phyloP scores from a whole-genome alignment of 2,888 invertebrate species.

The Hipparchia semele region DNA sequence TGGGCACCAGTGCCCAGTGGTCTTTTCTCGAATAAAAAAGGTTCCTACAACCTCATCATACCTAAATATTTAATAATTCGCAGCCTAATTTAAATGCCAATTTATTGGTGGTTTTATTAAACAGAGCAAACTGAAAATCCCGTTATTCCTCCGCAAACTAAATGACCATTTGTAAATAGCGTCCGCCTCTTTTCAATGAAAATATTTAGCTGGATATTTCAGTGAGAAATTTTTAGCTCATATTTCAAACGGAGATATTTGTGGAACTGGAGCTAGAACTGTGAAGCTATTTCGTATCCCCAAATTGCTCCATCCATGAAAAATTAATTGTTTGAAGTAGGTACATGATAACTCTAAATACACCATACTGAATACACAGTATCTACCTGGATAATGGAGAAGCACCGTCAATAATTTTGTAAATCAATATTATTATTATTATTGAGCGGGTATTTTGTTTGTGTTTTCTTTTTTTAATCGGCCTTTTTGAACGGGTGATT shows the following conservation, averaged over 20 bases:
- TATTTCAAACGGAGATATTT: constrained; percentile 33
- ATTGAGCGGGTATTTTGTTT: background rate
- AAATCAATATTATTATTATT: no score
- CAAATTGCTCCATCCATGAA: background rate
- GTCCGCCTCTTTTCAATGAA: constrained; percentile 33
- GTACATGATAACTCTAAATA: background rate
- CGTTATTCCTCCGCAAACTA: constrained; percentile 26
- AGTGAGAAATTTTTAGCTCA: constrained; percentile 34
- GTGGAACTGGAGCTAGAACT: background rate
- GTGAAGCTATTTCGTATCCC: background rate
- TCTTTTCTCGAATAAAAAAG: no score
- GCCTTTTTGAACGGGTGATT: no score
- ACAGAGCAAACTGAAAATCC: no score
- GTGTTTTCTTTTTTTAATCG: no score
- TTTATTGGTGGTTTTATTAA: no score
- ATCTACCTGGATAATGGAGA: no score
- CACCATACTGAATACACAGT: background rate
- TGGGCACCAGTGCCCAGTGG: no score
- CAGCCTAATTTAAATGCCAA: no score
- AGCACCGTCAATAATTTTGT: no score
- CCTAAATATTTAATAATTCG: no score
- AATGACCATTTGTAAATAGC: constrained; percentile 34
- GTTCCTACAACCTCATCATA: no score
- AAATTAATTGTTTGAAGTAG: background rate
- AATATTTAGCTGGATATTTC: constrained; percentile 28